Conservation (phyloP, 2,113 vertebrate genomes). For the Scolopax mira region DNA sequence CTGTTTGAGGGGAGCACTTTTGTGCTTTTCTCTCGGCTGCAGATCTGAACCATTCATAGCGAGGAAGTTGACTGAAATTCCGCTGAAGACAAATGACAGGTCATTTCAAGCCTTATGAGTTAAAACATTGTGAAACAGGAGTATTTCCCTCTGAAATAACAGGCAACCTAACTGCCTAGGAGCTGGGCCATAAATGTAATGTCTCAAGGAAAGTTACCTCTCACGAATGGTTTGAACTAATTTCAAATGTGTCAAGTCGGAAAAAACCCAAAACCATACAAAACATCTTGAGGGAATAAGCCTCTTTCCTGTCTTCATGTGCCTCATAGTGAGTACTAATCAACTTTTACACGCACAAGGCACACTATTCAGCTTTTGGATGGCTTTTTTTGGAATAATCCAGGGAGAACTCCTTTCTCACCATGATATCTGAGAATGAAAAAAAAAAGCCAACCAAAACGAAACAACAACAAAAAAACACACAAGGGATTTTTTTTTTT, state of each 20-base stretch:
- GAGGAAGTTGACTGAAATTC: neutral
- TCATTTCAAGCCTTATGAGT: neutral
- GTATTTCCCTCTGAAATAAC: neutral
- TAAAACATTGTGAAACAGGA: neutral
- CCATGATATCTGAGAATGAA: neutral
- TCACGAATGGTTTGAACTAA: neutral
- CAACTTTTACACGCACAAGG: neutral
- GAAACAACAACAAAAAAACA: neutral
- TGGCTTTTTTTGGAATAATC: neutral
- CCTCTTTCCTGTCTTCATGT: neutral
- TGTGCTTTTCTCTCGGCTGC: neutral
- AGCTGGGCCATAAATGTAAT: neutral
- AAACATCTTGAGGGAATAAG: neutral
- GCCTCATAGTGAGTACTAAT: neutral
- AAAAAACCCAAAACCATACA: neutral
- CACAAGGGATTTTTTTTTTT: neutral
- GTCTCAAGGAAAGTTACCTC: neutral
- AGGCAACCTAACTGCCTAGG: neutral
- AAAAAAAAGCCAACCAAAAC: neutral
- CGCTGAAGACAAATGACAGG: neutral
- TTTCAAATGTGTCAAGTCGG: neutral
- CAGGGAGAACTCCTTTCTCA: neutral
- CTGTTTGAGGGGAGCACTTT: neutral
- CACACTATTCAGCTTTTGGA: neutral
- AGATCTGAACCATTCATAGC: neutral